These are phyloP conservation scores for Uloborus plumipes DNA, from an alignment of 2,888 invertebrate genomes.

Conservation along the genomic window DNA sequence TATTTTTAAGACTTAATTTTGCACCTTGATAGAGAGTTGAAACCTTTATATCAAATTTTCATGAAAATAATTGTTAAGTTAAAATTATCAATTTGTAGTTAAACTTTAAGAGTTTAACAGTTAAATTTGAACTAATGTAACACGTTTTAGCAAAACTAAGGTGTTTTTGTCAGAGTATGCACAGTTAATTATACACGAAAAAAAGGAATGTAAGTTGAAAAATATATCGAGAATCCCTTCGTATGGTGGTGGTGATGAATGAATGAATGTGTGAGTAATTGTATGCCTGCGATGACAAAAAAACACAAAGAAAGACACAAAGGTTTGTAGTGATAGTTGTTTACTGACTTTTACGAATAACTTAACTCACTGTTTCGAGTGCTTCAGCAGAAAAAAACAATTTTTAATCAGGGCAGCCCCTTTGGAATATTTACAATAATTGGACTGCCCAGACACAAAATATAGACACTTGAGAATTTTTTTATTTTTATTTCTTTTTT, in stretches of 20 bases:
- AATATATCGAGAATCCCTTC: not conserved
- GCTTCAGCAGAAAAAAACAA: conserved; percentile 64
- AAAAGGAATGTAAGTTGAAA: no score
- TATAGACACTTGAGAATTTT: conserved; percentile 62
- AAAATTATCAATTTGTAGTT: no score
- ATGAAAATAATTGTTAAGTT: no score
- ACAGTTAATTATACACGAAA: no score
- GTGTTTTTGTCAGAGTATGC: no score
- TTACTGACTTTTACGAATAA: conserved; percentile 65
- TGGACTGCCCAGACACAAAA: conserved; percentile 48
- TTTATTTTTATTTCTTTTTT: conserved; percentile 15
- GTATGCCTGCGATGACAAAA: not conserved
- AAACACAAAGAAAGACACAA: conserved; percentile 27
- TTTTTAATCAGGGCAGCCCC: conserved; percentile 56
- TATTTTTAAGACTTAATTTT: no score
- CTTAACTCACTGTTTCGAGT: conserved; percentile 65
- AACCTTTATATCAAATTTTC: no score
- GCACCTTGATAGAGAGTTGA: no score
- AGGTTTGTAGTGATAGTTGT: conserved; percentile 59
- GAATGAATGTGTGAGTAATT: not conserved
- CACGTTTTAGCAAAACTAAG: no score
- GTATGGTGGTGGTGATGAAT: not conserved
- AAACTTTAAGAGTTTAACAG: no score
- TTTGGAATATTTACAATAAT: conserved; percentile 64
- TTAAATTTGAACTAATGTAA: no score